Percentiles rank a stretch among this genome's conserved stretches.
Evolutionary conservation across 2,888 invertebrate genomes (phyloP).

Genomic region (Cynaeus angustus): DNA sequence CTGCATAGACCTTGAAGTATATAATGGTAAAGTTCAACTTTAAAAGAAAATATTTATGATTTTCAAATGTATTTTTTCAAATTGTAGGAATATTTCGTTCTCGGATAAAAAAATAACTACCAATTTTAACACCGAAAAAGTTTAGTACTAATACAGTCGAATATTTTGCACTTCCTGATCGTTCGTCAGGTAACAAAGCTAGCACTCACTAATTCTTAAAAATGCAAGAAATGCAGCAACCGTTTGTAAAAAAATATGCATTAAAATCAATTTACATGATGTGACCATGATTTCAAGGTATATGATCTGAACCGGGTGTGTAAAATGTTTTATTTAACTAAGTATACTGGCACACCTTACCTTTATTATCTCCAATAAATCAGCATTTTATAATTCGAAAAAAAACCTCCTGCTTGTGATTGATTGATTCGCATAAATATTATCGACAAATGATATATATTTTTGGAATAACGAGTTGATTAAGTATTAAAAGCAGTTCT

Average conservation of each 20-base stretch:
- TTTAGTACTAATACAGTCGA: no score
- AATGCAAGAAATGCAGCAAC: no score
- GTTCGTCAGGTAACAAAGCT: no score
- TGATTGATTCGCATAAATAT: neutral
- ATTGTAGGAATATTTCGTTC: no score
- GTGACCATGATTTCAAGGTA: slow-evolving; percentile 21
- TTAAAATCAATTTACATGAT: slow-evolving; percentile 6
- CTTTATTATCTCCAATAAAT: slow-evolving; percentile 11
- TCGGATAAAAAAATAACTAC: no score
- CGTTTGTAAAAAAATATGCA: neutral
- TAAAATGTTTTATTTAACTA: slow-evolving; percentile 7
- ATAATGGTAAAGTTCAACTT: no score
- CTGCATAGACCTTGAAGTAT: no score
- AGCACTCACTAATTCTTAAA: no score
- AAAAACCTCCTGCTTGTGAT: slow-evolving; percentile 2
- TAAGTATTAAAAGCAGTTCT: neutral
- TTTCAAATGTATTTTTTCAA: no score
- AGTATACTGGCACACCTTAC: slow-evolving; percentile 4
- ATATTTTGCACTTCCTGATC: no score
- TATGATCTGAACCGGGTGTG: neutral
- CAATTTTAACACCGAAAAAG: no score
- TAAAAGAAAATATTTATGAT: no score
- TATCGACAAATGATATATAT: neutral
- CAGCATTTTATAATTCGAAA: slow-evolving; percentile 6
- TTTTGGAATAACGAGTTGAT: slow-evolving; percentile 2